Conservation (phyloP, 2,888 invertebrate species). For the Microctonus aethiopoides region DNA sequence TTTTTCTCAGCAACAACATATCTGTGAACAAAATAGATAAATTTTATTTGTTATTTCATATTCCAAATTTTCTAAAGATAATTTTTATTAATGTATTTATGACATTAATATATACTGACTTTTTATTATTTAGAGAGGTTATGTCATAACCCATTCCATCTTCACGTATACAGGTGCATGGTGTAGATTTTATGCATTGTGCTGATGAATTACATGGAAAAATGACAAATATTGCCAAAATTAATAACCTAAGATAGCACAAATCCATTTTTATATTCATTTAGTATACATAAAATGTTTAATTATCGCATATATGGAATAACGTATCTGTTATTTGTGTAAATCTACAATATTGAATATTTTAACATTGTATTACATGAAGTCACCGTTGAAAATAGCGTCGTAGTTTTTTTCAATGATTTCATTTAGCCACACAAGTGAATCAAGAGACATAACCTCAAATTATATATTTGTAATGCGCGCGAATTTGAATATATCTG, state of each 20-base stretch:
- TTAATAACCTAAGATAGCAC: background rate
- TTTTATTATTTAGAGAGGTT: background rate
- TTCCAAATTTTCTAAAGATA: background rate
- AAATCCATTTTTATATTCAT: no score
- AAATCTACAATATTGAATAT: no score
- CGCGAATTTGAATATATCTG: no score
- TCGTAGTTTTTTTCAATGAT: no score
- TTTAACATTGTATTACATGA: no score
- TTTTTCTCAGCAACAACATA: conserved; percentile 36
- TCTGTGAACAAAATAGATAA: conserved; percentile 20
- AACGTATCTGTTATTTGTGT: no score
- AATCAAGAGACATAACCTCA: no score
- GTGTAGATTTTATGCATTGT: background rate
- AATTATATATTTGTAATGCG: no score
- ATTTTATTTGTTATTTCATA: background rate
- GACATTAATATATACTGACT: conserved; percentile 20
- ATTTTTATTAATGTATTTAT: background rate
- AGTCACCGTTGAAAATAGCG: no score
- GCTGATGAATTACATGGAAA: background rate
- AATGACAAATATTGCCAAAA: background rate
- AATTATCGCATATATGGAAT: no score
- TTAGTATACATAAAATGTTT: no score
- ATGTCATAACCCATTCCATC: conserved; percentile 17
- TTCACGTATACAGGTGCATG: background rate
- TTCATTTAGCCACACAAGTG: no score